These are phyloP conservation scores for Danio kyathit DNA, from an alignment of 2,797 vertebrate genomes.

Conservation along the genomic window DNA sequence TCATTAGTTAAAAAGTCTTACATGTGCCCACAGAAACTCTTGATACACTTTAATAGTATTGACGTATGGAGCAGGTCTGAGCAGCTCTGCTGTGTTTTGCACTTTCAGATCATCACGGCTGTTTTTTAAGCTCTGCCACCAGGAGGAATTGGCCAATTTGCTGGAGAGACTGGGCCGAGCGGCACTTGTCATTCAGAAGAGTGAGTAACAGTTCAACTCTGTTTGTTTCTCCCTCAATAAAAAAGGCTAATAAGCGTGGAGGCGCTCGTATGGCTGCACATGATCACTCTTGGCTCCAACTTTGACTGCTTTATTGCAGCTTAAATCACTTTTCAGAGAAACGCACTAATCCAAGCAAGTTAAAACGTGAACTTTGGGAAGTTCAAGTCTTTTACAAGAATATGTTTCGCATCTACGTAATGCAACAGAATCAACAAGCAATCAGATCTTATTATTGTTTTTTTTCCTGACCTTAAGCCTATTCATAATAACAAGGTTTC, in stretches of 20 bases:
- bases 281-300: background rate
- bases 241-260: background rate
- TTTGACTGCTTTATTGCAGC: background rate
- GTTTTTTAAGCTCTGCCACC: constrained; percentile 85
- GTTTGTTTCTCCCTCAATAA: constrained; percentile 15
- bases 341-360: constrained; percentile 7
- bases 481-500: background rate
- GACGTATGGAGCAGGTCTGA: background rate
- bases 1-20: too few species aligned
- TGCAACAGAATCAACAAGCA: background rate
- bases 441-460: too few species aligned
- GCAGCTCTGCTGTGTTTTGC: constrained; percentile 23
- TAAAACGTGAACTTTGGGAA: constrained; percentile 28
- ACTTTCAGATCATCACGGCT: constrained; percentile 73
- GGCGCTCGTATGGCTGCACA: background rate
- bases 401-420: background rate
- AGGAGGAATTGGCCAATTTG: constrained; percentile 74
- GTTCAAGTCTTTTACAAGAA: background rate
- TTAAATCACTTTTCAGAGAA: background rate
- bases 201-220: constrained; percentile 56
- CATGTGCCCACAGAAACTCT: too few species aligned
- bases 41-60: background rate
- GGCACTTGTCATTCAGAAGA: constrained; percentile 76
- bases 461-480: too few species aligned
- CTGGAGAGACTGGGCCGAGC: constrained; percentile 71